Evolutionary conservation across 2,888 invertebrate genomes (phyloP).

Genomic region (Ommatoiulus sabulosus): DNA sequence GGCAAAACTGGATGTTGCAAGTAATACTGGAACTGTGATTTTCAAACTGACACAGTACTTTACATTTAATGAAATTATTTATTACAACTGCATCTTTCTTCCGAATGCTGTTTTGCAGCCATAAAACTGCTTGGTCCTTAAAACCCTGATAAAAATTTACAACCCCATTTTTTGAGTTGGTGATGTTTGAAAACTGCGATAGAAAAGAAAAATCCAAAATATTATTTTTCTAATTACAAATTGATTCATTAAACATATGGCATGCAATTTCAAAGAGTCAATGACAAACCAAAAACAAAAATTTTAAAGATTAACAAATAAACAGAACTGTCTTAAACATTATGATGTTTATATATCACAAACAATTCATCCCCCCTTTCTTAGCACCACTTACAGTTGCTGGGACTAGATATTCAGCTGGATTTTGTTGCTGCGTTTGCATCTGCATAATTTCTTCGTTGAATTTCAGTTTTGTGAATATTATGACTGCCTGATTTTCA

Average conservation of each 20-base stretch:
- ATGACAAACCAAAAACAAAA: too few species aligned
- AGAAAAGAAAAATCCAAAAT: neutral
- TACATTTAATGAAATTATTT: conserved; percentile 22
- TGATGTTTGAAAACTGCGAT: neutral
- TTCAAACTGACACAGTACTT: conserved; percentile 47
- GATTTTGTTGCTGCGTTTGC: neutral
- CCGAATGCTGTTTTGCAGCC: neutral
- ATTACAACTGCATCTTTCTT: conserved; percentile 9
- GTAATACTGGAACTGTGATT: neutral
- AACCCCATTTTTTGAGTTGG: neutral
- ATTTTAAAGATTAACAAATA: too few species aligned
- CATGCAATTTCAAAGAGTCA: too few species aligned
- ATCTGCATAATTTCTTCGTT: neutral
- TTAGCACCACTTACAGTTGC: neutral
- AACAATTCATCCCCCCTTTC: too few species aligned
- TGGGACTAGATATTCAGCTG: neutral
- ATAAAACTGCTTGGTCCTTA: neutral
- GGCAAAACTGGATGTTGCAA: conserved; percentile 35
- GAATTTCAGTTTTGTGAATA: neutral
- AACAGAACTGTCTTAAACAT: too few species aligned
- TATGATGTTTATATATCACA: too few species aligned
- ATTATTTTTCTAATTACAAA: neutral
- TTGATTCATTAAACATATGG: neutral
- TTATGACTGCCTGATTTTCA: neutral
- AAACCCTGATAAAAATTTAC: neutral